Evolutionary conservation across 2,113 vertebrate species (phyloP).

Genomic region (Orthonyx spaldingii): DNA sequence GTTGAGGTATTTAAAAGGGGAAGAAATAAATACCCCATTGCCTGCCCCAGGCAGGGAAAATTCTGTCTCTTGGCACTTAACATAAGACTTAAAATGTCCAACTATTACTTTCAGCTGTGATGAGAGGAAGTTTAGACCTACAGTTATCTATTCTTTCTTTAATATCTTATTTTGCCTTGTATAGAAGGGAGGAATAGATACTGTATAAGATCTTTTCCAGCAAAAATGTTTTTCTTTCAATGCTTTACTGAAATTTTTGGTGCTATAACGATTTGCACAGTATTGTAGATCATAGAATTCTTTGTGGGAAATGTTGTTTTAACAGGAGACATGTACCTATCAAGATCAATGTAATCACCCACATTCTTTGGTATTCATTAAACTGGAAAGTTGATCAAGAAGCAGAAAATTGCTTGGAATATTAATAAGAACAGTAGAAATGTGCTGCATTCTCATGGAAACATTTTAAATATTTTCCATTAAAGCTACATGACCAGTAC

Average conservation of each 20-base stretch:
- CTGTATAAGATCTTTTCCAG: neutral
- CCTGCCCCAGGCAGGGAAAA: neutral
- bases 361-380: neutral
- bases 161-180: neutral
- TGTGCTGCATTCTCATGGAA: neutral
- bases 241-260: neutral
- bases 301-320: neutral
- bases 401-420: neutral
- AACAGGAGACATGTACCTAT: neutral
- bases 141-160: neutral
- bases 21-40: neutral
- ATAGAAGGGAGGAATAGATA: neutral
- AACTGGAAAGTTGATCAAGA: neutral
- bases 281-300: neutral
- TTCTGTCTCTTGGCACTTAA: neutral
- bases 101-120: neutral
- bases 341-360: neutral
- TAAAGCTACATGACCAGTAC: neutral
- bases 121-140: neutral
- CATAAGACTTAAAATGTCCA: neutral
- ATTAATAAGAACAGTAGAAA: neutral
- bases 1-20: fast-evolving
- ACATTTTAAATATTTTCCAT: neutral
- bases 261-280: neutral
- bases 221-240: neutral